Evolutionary conservation across 2,888 invertebrate genomes (phyloP).

Genomic region (Deilephila porcellus): DNA sequence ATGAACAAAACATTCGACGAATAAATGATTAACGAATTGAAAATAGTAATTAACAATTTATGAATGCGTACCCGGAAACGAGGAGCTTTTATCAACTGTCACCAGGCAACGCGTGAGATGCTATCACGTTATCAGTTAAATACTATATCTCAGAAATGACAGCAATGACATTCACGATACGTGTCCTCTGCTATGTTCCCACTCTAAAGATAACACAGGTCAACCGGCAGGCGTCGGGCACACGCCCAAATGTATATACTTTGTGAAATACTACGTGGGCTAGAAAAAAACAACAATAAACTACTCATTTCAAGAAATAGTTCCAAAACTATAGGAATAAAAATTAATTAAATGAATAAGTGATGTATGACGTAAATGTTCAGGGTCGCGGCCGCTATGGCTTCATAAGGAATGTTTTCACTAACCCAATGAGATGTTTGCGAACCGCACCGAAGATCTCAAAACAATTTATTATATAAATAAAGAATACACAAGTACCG

Average conservation of each 20-base stretch:
- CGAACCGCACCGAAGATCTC: neutral
- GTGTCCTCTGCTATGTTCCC: slow-evolving; percentile 65
- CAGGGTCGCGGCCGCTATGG: slow-evolving; percentile 45
- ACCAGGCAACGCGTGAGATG: slow-evolving; percentile 9
- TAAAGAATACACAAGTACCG: neutral
- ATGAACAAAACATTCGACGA: too few species aligned
- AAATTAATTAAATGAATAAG: slow-evolving; percentile 18
- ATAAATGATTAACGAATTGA: too few species aligned
- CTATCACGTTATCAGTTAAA: slow-evolving; percentile 48
- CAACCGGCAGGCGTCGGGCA: slow-evolving; percentile 61
- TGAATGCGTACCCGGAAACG: neutral
- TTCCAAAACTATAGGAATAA: neutral
- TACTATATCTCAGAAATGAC: slow-evolving; percentile 49
- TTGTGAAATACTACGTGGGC: neutral
- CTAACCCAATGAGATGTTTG: neutral
- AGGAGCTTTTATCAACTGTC: neutral
- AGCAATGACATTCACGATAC: slow-evolving; percentile 64
- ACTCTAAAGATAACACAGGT: slow-evolving; percentile 76
- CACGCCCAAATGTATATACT: slow-evolving; percentile 59
- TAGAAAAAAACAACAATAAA: slow-evolving; percentile 12
- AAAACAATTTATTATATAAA: neutral
- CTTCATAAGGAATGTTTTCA: slow-evolving; percentile 33
- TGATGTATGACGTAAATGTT: slow-evolving; percentile 43
- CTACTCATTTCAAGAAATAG: too few species aligned
- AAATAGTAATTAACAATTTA: too few species aligned